Percentiles rank a stretch among this genome's conserved stretches.
These are phyloP conservation scores for Meloidogyne chitwoodi DNA, from an alignment of 1,140 invertebrate genomes.

Conservation along the genomic window DNA sequence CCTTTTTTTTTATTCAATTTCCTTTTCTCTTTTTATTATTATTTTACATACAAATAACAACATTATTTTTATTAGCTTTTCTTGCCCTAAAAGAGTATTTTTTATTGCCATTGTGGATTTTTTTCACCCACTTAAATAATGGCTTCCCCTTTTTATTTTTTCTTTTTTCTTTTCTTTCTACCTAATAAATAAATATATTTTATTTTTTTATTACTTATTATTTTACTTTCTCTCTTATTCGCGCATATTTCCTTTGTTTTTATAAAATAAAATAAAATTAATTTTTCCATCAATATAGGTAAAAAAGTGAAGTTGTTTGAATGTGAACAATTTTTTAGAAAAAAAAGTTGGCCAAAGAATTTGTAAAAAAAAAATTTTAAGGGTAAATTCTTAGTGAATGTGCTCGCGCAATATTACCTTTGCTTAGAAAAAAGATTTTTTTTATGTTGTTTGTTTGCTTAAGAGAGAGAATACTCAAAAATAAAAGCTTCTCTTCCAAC, in stretches of 20 bases:
- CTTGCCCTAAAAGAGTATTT: too few relatives aligned
- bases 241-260: not conserved
- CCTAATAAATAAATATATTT: not conserved
- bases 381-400: not conserved
- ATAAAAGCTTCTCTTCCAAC: not conserved
- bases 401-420: not conserved
- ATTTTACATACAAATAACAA: not conserved
- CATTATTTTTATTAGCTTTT: not conserved
- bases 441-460: not conserved
- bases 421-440: not conserved
- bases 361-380: not conserved
- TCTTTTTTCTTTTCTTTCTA: not conserved
- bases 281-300: not conserved
- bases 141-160: not conserved
- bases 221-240: not conserved
- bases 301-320: not conserved
- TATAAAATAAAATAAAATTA: not conserved
- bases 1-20: slow-evolving; percentile 9
- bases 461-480: not conserved
- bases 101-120: not conserved
- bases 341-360: not conserved
- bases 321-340: not conserved
- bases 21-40: not conserved
- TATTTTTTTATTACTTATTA: not conserved
- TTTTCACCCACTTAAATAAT: not conserved